These are phyloP conservation scores for Poeciliopsis gracilis DNA, from an alignment of 2,797 vertebrate genomes.

Conservation along the genomic window DNA sequence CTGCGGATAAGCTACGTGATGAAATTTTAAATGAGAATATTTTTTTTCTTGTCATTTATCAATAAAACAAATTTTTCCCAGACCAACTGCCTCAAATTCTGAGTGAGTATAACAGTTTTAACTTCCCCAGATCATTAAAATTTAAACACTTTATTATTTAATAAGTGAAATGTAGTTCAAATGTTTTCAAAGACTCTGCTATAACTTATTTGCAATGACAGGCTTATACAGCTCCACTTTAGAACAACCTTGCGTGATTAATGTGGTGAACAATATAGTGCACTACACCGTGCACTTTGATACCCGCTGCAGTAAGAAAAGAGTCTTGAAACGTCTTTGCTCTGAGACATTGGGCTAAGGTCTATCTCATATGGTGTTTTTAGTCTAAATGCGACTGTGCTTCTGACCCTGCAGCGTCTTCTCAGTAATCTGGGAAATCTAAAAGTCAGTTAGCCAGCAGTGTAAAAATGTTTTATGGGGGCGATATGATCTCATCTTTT, in stretches of 20 bases:
- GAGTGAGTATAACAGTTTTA: conserved; percentile 34
- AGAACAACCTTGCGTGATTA: conserved; percentile 69
- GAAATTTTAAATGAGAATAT: conserved; percentile 5
- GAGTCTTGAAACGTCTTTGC: conserved; percentile 38
- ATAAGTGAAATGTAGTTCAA: conserved; percentile 34
- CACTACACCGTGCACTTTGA: conserved; percentile 46
- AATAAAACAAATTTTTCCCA: conserved; percentile 33
- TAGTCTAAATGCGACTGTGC: conserved; percentile 27
- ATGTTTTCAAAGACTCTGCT: conserved; percentile 28
- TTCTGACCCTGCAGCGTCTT: conserved; percentile 40
- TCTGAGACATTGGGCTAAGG: conserved; percentile 56
- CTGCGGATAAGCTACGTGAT: neutral
- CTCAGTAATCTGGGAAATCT: conserved; percentile 39
- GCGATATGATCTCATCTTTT: conserved; percentile 53
- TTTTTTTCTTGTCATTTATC: conserved; percentile 19
- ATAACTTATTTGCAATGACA: conserved; percentile 19
- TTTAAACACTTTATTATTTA: conserved; percentile 33
- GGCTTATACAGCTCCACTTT: conserved; percentile 33
- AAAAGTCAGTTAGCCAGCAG: conserved; percentile 47
- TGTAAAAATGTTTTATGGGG: conserved; percentile 48
- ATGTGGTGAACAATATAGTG: conserved; percentile 56
- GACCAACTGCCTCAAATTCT: conserved; percentile 22
- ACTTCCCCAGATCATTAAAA: conserved; percentile 4
- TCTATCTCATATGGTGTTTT: conserved; percentile 27
- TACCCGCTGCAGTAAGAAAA: conserved; percentile 20